Base-by-base conservation (phyloP, 2,797 vertebrate species). In the Danionella dracula region DNA sequence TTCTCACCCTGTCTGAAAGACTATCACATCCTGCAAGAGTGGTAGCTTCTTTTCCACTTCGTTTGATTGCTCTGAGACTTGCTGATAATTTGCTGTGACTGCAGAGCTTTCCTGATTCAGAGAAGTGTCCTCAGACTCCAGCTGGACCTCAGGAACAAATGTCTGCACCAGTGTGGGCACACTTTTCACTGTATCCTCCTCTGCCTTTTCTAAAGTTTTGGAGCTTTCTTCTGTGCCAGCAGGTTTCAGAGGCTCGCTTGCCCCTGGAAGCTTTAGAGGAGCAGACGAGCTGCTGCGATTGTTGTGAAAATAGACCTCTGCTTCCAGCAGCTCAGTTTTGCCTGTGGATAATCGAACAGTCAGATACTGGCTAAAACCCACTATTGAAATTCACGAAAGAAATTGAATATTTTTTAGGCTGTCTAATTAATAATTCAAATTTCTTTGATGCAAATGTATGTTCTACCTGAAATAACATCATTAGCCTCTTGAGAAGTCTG, bases 401-500 rank as follows among this genome's bases (percentile, higher is more conserved):
- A 58, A 48, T 37, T 4, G 15, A 1, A 38, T 23, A 27, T 48
- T 21, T 34, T 42, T 45, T 5, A 32, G 13, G 16, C 4, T 40
- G 1, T 19, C 15, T 7, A 15, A 20, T 12, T 15, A 35, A 61
- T 38, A 53, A 58, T 34, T 20, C 15, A 53, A 4, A 34, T 16
- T 32, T 32, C 16, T 21, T 41, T n/a, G 7, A 60, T 60, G 8
- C 10, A 31, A 11, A 23, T 55, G 29, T 8, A 29, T 41, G 40
- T 19, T 74, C 59, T 72, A 92, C 92, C 90, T 89, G 83, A 71
- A 76, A 73, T 11, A 17, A 69, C 73, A 37, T 80, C 79, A 74
- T 66, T 76, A 68, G 62, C 68, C 55, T 88, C 85, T 4, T 74
- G 71, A 48, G 87, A 84, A 5, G 82, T 81, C 29, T 86, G 88